Evolutionary conservation across 2,888 invertebrate species (phyloP), one percentile per base, ranked within the genome.

Genomic region (Luperina nickerlii): DNA sequence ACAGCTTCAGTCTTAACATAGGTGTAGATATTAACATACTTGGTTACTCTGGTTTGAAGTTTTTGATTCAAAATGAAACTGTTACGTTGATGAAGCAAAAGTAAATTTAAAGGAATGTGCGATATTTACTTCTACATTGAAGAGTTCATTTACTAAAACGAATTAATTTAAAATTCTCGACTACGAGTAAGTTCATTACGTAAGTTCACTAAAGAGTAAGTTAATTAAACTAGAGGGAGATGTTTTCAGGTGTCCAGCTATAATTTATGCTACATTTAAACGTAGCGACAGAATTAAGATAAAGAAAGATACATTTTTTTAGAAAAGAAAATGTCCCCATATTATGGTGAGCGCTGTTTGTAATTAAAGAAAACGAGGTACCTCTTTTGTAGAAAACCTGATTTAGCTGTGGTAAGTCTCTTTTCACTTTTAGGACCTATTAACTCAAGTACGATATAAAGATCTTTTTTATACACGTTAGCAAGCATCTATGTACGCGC

Each of bases 191-290:
- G 67, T 76, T 65, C 63, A 82, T 86, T 86, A 86, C 71, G 60
- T 73, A 86, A 78, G 42, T 77, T 72, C 11, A 3, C 38, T 71
- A 71, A 78, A 51, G 48, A 76, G 51, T 65, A 69, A 76, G 66
- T 79, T 87, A 80, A 85, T 85, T 87, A 84, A 87, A 85, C 69
- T 77, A 7, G 20, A 80, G n/a, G 20, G 38, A 79, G 67, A 71
- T 83, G 74, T 87, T 87, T 84, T 75, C 84, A 87, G 80, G 71
- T 83, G 63, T 73, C 51, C 69, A 65, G 73, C 87, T 85, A 80
- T 80, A 87, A 80, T 84, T 87, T 87, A 87, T 20, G 42, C 72
- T 75, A 60, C 57, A 62, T 72, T 63, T 62, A 69, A 76, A 76
- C 67, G 42, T 74, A 68, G 76, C 66, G 45, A 42, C 45, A 48